Evolutionary conservation across 1,140 invertebrate genomes (phyloP).

Genomic region (Hycleus cichorii): DNA sequence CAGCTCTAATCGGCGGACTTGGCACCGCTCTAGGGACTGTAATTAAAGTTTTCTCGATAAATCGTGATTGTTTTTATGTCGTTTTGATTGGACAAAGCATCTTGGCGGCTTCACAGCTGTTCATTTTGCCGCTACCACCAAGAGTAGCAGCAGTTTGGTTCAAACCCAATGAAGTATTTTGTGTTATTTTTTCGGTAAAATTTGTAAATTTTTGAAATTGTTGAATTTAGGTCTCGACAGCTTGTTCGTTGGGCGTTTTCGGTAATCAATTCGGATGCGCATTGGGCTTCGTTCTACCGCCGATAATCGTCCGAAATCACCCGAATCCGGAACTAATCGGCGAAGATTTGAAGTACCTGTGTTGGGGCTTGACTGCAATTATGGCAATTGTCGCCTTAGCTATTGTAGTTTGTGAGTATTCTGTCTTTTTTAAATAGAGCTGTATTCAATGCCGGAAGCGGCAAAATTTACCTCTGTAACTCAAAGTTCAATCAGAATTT

Average conservation of each 20-base stretch:
- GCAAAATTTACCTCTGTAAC: too few species aligned
- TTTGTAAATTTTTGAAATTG: not conserved
- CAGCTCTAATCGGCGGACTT: slow-evolving; percentile 37
- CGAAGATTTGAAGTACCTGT: slow-evolving; percentile 37
- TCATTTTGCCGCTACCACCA: slow-evolving; percentile 65
- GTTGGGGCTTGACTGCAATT: slow-evolving; percentile 48
- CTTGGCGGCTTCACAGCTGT: slow-evolving; percentile 56
- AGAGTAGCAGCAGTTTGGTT: slow-evolving; percentile 59
- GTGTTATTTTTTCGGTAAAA: not conserved
- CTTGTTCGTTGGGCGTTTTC: slow-evolving; percentile 69
- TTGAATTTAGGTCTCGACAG: slow-evolving; percentile 55
- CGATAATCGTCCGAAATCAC: slow-evolving; percentile 43
- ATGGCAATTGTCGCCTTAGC: slow-evolving; percentile 50
- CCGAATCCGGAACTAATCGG: slow-evolving; percentile 39
- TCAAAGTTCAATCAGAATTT: too few species aligned
- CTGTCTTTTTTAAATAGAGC: not conserved
- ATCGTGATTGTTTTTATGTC: slow-evolving; percentile 53
- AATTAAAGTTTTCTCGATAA: slow-evolving; percentile 61
- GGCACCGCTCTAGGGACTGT: slow-evolving; percentile 56
- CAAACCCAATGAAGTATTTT: slow-evolving; percentile 51
- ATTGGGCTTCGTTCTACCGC: slow-evolving; percentile 41
- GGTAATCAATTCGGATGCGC: slow-evolving; percentile 61
- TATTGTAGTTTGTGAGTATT: slow-evolving; percentile 51
- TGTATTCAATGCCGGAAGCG: too few species aligned
- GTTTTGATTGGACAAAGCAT: slow-evolving; percentile 64